A percentile compares a stretch with the other conserved stretches of the same genome.
These are phyloP conservation scores for Linepithema humile DNA, from an alignment of 1,140 invertebrate genomes.

Conservation along the genomic window DNA sequence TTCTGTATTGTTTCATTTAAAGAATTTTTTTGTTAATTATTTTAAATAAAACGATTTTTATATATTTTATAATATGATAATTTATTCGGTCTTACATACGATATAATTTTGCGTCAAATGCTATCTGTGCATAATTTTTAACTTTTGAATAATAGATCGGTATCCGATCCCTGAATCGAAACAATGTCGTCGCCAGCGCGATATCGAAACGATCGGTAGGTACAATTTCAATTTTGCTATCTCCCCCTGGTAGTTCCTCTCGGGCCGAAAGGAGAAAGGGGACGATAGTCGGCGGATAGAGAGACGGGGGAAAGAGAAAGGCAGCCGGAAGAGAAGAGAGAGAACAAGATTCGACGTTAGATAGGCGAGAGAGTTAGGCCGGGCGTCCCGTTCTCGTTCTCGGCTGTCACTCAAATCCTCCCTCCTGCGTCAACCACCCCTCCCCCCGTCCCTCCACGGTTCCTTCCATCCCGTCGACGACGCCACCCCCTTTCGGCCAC, in stretches of 20 bases:
- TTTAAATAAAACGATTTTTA: neutral
- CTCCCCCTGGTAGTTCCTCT: conserved; percentile 68
- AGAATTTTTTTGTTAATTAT: neutral
- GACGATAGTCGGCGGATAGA: conserved; percentile 28
- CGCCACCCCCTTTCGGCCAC: conserved; percentile 58
- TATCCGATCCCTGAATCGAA: neutral
- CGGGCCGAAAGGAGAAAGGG: neutral
- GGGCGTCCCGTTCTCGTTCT: conserved; percentile 57
- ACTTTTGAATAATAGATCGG: neutral
- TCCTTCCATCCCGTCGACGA: conserved; percentile 56
- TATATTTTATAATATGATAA: neutral
- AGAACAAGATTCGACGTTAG: conserved; percentile 73
- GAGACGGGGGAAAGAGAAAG: neutral
- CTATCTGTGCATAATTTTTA: neutral
- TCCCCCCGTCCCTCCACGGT: conserved; percentile 64
- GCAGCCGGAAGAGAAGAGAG: neutral
- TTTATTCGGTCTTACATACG: neutral
- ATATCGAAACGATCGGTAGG: conserved; percentile 9
- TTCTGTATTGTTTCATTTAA: neutral
- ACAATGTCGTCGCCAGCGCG: neutral
- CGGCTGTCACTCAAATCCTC: conserved; percentile 79
- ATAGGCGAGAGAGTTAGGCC: conserved; percentile 73
- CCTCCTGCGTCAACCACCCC: conserved; percentile 64
- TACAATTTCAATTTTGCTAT: conserved; percentile 69
- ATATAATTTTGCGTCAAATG: neutral